Evolutionary conservation across 2,113 vertebrate species (phyloP), one percentile per base, ranked within the genome.

Genomic region (Argyrosomus japonicus): DNA sequence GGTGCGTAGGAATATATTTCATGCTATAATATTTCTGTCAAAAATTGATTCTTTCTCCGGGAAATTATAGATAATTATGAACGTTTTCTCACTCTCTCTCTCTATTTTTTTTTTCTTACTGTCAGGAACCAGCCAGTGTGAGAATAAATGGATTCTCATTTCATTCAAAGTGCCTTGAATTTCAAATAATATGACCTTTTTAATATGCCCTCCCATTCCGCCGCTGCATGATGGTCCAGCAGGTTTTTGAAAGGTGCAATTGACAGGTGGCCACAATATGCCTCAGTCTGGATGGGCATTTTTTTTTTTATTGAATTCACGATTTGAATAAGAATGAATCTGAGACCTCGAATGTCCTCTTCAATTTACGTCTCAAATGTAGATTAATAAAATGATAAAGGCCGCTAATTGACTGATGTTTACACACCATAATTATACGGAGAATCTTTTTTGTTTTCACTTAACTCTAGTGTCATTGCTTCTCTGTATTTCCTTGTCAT

Each of bases 141-240:
- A 61, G 72, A 84, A 81, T 81, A 69, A 88, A 85, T 77, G 68
- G 74, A 21, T 83, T 90, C 80, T 84, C 72, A 71, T 84, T 91
- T 85, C 61, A 77, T 71, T 78, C 77, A 82, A 88, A 87, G 68
- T 63, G 84, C 70, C 80, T 77, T 82, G 87, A 85, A 86, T 92
- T 83, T 87, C 87, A 84, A 90, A 87, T 84, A 78, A 88, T 79
- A 79, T 89, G 89, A 92, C 90, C 92, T 92, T 92, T 94, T 90
- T 92, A 91, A 89, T 91, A 93, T 92, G 79, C 83, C 84, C 84
- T 79, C 63, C 75, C 61, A 50, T 76, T 85, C 79, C 57, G 65
- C 79, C 10, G 80, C 83, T 45, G 79, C 64, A 75, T 64, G 87
- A 82, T 73, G 89, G 85, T 87, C 84, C 74, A 63, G 81, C 82